Evolutionary conservation across 2,888 invertebrate genomes (phyloP), one percentile per base, ranked within the genome.

Genomic region (Trachelus iudaicus): DNA sequence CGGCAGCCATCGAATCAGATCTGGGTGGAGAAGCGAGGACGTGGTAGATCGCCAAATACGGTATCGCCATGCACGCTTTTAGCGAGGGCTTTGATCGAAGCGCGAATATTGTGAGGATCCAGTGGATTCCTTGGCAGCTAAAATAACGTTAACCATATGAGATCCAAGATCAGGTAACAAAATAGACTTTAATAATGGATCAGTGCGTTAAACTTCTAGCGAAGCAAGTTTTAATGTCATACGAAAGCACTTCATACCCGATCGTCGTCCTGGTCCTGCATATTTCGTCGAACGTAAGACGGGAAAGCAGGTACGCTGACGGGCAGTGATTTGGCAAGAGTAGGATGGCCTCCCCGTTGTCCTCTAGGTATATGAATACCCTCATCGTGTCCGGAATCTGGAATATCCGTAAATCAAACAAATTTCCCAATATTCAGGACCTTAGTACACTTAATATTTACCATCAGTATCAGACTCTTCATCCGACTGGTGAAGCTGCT

Each of bases 81-180:
- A 33, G 98, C 97, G 87, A 98, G 92, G n/a, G 97, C 97, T 92
- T 97, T 96, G 90, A 98, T 98, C 90, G 96, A 97, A 73, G 97
- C 97, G 82, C 97, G 97, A 90, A 98, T 98, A 91, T 97, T 96
- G 81, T 95, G 94, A 40, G 95, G 94, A 84, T 90, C 90, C 40
- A 88, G 85, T 11, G 89, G 90, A 84, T 90, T 87, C 80, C 85
- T 85, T 74, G 90, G 86, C 69, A 88, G 80, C 90, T 87, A 73
- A 80, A 81, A 76, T n/a, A 78, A 77, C 37, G 34, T 15, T 40
- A 40, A 40, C 40, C 0, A 40, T 40, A 15, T 40, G 4, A 40
- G 40, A 40, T 40, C 40, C 40, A 15, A 15, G 6, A 40, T 1
- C 15, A 40, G 15, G 37, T 37, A 37, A 15, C 6, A 40, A 40